These are phyloP conservation scores for Bedellia somnulentella DNA, from an alignment of 2,888 invertebrate species.

Conservation along the genomic window DNA sequence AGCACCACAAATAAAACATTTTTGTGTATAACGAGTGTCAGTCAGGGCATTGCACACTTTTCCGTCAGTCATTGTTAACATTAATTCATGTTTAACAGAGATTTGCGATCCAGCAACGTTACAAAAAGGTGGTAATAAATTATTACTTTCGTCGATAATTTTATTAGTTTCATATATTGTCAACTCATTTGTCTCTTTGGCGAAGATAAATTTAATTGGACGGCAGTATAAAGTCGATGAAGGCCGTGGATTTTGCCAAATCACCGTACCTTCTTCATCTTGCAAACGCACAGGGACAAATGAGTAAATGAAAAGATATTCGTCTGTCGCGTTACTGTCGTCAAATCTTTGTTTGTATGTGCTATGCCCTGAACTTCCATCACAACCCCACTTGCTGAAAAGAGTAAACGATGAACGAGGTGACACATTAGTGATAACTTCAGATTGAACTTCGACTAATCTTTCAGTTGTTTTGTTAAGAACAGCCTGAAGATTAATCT, in stretches of 20 bases:
- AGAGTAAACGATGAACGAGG: background rate
- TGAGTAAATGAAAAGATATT: background rate
- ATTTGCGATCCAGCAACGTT: background rate
- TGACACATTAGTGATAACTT: background rate
- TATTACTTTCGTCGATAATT: background rate
- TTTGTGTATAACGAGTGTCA: background rate
- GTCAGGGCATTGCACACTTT: constrained; percentile 1
- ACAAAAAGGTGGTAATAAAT: background rate
- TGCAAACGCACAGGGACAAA: background rate
- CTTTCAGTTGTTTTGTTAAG: background rate
- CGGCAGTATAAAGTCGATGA: background rate
- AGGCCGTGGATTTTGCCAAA: constrained; percentile 1
- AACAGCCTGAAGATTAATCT: background rate
- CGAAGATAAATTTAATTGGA: background rate
- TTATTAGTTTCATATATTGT: background rate
- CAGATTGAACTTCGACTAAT: background rate
- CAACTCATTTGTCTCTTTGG: background rate
- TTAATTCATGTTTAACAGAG: background rate
- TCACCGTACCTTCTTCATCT: background rate
- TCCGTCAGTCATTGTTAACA: background rate
- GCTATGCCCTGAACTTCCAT: no score
- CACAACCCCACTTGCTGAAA: background rate
- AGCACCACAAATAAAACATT: constrained; percentile 1
- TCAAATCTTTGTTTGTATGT: background rate
- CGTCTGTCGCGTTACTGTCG: background rate